These are phyloP conservation scores for Heliconius sara DNA, from an alignment of 2,888 invertebrate genomes.

Conservation along the genomic window DNA sequence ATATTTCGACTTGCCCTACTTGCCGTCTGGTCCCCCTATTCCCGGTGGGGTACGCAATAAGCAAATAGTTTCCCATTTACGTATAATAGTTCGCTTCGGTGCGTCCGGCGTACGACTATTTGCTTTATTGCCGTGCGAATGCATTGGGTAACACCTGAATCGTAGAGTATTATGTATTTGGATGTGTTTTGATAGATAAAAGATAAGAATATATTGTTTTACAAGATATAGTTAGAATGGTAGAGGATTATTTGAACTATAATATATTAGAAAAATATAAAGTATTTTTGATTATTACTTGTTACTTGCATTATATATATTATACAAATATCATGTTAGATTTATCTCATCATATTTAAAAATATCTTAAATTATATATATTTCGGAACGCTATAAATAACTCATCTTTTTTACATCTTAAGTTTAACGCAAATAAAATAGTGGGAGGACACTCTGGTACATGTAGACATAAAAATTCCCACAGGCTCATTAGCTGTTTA, in stretches of 20 bases:
- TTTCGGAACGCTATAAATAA: too few relatives aligned
- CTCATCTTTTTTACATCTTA: background rate
- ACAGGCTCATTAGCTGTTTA: background rate
- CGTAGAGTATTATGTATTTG: background rate
- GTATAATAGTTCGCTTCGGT: conserved; percentile 71
- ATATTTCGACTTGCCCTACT: conserved; percentile 15
- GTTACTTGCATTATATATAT: too few relatives aligned
- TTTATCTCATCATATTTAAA: too few relatives aligned
- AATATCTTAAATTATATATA: too few relatives aligned
- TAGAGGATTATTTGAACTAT: too few relatives aligned
- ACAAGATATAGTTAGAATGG: too few relatives aligned
- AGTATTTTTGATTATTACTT: too few relatives aligned
- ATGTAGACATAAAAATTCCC: conserved; percentile 2
- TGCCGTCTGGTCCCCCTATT: conserved; percentile 17
- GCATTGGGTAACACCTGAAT: conserved; percentile 37
- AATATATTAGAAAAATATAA: too few relatives aligned
- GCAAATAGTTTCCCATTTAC: conserved; percentile 77
- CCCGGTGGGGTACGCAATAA: conserved; percentile 65
- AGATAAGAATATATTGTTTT: background rate
- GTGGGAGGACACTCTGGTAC: background rate
- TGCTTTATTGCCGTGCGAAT: conserved; percentile 73
- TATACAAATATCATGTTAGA: too few relatives aligned
- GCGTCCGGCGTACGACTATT: conserved; percentile 67
- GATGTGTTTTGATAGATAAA: background rate
- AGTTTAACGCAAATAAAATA: background rate